Evolutionary conservation across 2,888 invertebrate species (phyloP).

Genomic region (Automeris io): DNA sequence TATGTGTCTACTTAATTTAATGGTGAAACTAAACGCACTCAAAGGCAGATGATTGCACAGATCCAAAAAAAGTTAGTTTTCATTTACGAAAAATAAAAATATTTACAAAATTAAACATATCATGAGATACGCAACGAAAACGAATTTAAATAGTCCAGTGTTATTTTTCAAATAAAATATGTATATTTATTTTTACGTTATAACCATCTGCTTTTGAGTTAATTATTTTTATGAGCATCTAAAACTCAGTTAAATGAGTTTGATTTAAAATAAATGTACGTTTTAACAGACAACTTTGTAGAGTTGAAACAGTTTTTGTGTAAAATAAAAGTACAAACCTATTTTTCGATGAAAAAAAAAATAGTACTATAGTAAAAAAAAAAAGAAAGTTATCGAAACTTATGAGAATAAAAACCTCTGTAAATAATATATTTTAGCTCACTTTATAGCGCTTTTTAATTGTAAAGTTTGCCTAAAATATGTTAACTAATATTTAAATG

Average conservation of each 20-base stretch:
- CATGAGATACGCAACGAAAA: background rate
- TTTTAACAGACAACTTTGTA: background rate
- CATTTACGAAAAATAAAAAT: background rate
- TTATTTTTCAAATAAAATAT: background rate
- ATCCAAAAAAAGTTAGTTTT: background rate
- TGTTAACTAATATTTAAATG: background rate
- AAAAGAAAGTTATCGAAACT: background rate
- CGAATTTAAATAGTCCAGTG: background rate
- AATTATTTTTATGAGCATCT: background rate
- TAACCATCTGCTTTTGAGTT: constrained; percentile 2
- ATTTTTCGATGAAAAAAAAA: background rate
- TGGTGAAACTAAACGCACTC: background rate
- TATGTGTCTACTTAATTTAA: constrained; percentile 29
- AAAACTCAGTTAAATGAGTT: no score
- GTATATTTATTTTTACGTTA: background rate
- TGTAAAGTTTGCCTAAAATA: background rate
- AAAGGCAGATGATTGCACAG: background rate
- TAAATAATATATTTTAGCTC: background rate
- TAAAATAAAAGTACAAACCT: background rate
- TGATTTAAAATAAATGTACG: no score
- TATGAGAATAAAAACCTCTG: background rate
- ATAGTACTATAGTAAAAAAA: background rate
- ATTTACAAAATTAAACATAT: background rate
- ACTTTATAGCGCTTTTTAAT: background rate
- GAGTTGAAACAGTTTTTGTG: background rate